These are phyloP conservation scores for Zele albiditarsus DNA, from an alignment of 2,888 invertebrate species.

Conservation along the genomic window DNA sequence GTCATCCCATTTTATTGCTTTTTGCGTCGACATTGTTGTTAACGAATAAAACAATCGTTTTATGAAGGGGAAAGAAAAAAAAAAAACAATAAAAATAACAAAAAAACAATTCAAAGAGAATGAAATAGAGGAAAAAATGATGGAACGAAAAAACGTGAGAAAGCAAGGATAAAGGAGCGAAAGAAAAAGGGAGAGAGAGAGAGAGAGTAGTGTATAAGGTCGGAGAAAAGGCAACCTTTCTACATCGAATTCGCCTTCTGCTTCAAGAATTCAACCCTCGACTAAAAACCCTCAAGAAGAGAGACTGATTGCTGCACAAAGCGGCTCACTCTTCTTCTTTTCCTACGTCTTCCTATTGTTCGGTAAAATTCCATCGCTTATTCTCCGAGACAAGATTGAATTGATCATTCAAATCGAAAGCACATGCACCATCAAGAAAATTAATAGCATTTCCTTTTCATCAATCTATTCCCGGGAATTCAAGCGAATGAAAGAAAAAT, in stretches of 20 bases:
- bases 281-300: slow-evolving; percentile 36
- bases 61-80: background rate
- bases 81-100: background rate
- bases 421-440: slow-evolving; percentile 21
- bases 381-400: slow-evolving; percentile 22
- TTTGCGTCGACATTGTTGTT: slow-evolving; percentile 18
- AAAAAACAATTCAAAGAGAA: background rate
- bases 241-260: slow-evolving; percentile 16
- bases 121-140: slow-evolving; percentile 16
- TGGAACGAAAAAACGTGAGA: slow-evolving; percentile 8
- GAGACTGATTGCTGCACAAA: slow-evolving; percentile 40
- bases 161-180: background rate
- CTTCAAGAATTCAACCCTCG: slow-evolving; percentile 35
- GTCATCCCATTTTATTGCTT: slow-evolving; percentile 18
- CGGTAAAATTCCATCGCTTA: slow-evolving; percentile 32
- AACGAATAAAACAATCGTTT: slow-evolving; percentile 26
- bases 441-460: slow-evolving; percentile 1
- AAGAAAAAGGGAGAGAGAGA: background rate
- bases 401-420: slow-evolving; percentile 37
- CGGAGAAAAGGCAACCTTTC: slow-evolving; percentile 11
- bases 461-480: background rate
- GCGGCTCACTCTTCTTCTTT: slow-evolving; percentile 28
- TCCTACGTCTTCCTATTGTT: slow-evolving; percentile 32
- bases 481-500: background rate
- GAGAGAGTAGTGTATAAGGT: background rate